Base-by-base conservation (phyloP, 1,140 invertebrate species). In the Agrypnia vestita region DNA sequence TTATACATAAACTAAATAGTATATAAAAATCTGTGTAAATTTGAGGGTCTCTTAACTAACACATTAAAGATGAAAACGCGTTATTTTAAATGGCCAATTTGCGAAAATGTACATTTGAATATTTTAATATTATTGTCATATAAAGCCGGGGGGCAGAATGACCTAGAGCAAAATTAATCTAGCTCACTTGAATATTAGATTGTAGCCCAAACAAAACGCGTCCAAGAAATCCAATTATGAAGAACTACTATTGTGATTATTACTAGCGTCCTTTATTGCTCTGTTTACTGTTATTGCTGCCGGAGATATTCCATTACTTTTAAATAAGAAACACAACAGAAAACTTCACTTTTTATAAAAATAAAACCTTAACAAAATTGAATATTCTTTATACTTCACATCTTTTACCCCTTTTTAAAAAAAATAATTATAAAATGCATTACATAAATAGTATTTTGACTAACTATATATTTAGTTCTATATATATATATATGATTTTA, bases 141-240 rank as follows among this genome's bases (percentile, higher is more conserved):
- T 56, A 72, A 71, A 59, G 53, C 73, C n/a, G 44, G 25, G 19
- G 56, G 47, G 67, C 35, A 47, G n/a, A 61, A 51, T 79, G 55
- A 73, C 78, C 78, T n/a, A 51, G 43, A 59, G 43, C 15, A 43
- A 64, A 49, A 71, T 56, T 21, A 61, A 62, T 61, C 55, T 49
- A 71, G 49, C 49, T 46, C 59, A 44, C 53, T 69, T 71, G 75
- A 69, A 78, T 78, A 78, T 78, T 78, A 71, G 25, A 71, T 71
- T 49, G 62, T 15, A 19, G 17, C 35, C 59, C 49, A 8, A 47
- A 78, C 76, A 71, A 78, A 78, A 72, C 53, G 69, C 47, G 78
- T 67, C 62, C 78, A 75, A 80, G 78, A 80, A 80, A 80, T 80
- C 78, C 78, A 80, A 80, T 80, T 80, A 80, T 69, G 72, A 75